Base-by-base conservation (phyloP, 2,113 vertebrate genomes). In the Pholis gunnellus region DNA sequence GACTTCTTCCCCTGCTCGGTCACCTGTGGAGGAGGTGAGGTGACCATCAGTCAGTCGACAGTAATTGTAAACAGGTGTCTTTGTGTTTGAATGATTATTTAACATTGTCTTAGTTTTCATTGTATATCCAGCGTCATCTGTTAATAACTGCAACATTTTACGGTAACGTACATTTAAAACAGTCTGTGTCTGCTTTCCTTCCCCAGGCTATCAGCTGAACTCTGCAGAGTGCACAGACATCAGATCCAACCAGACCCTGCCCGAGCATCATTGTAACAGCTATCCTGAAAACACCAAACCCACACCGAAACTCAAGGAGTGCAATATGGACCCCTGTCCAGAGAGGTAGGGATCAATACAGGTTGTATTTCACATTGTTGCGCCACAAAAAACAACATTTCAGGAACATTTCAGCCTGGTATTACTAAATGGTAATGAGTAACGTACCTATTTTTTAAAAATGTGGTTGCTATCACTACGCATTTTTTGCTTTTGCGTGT, bases 1-100 rank as follows among this genome's bases (percentile, higher is more conserved):
- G 97, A 99, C 91, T 99, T 98, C 93, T 99, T 97, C 22, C 97
- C 97, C 78, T 99, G 97, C 88, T 98, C 97, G 1, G 97, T 96
- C 78, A 96, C 96, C 50, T 97, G 98, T 66, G 98, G 98, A 92
- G 98, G 97, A 95, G 97, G 97, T 99, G 79, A 95, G 96, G 0
- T 10, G 17, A 18, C 29, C 9, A 9, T 57, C 54, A 31, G 2
- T 68, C 29, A 48, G 3, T 31, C 2, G 0, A 38, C 31, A 60
- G 52, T n/a, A 56, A 11, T 22, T n/a, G 22, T 56, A 11, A 56
- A 56, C 9, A 5, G 22, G 4, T 54, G 52, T 46, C 25, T 64
- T 14, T 1, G 1, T 67, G 42, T 29, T 31, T 67, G 2, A 59
- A 5, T n/a, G 7, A 34, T 29, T 18, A 44, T 54, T 67, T 46